phyloP scores from a whole-genome alignment of 2,888 invertebrate genomes.

The Oegoconia quadripuncta region DNA sequence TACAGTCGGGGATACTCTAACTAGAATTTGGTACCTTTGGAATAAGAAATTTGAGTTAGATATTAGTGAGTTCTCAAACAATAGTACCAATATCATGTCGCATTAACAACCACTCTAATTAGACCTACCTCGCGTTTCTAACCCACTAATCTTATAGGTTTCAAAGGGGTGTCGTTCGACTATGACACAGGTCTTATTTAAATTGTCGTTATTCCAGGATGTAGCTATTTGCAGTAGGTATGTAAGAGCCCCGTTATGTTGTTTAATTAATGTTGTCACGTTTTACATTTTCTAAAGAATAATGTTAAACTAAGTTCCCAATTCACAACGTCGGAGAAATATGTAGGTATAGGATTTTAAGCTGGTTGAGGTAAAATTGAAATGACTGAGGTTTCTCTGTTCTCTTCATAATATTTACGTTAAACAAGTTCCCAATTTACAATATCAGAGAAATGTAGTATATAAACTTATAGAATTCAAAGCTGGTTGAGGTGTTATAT shows the following conservation, averaged over 20 bases:
- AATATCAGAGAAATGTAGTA: no score
- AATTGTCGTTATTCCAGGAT: slow-evolving; percentile 37
- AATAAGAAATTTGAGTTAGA: slow-evolving; percentile 10
- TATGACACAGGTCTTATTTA: slow-evolving; percentile 33
- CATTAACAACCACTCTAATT: slow-evolving; percentile 45
- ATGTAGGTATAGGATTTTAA: no score
- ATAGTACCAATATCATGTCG: slow-evolving; percentile 28
- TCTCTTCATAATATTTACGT: no score
- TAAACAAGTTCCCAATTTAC: no score
- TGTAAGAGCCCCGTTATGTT: slow-evolving; percentile 42
- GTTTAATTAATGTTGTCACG: slow-evolving; percentile 60
- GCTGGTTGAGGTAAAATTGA: no score
- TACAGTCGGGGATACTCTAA: no score
- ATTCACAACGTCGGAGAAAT: no score
- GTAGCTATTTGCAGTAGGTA: slow-evolving; percentile 11
- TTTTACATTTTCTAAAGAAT: slow-evolving; percentile 28
- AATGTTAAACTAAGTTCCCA: no score
- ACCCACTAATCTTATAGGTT: slow-evolving; percentile 38
- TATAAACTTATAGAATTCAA: no score
- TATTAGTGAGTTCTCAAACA: slow-evolving; percentile 13
- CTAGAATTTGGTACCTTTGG: neutral
- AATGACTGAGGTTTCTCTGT: no score
- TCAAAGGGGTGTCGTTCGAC: slow-evolving; percentile 26
- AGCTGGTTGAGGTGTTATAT: no score
- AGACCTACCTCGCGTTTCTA: slow-evolving; percentile 51